A percentile compares a stretch with the other conserved stretches of the same genome.
These are phyloP conservation scores for Pluvialis apricaria DNA, from an alignment of 2,113 vertebrate genomes.

Conservation along the genomic window DNA sequence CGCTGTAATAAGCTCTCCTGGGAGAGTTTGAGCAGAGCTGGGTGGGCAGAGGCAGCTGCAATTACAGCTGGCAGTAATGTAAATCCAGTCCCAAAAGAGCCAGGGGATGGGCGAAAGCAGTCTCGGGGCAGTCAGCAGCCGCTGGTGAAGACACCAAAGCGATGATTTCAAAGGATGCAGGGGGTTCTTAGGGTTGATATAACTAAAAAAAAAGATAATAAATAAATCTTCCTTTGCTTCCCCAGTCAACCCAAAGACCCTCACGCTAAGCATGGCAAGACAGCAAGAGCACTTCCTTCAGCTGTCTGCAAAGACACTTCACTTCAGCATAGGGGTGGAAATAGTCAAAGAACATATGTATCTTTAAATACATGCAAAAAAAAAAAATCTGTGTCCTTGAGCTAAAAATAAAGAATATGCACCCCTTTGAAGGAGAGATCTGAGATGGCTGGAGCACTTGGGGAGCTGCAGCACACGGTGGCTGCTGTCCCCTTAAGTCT, in stretches of 20 bases:
- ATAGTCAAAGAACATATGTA: neutral
- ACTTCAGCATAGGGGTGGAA: neutral
- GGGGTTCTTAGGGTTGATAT: neutral
- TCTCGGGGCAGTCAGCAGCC: rapidly evolving
- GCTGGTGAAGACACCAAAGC: neutral
- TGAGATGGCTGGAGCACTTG: neutral
- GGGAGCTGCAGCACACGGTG: neutral
- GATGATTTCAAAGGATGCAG: neutral
- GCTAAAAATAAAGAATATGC: neutral
- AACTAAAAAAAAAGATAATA: neutral
- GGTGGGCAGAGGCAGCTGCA: neutral
- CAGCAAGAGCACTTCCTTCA: neutral
- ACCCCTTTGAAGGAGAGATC: neutral
- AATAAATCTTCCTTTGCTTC: neutral
- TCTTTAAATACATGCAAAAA: neutral
- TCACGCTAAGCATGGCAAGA: rapidly evolving
- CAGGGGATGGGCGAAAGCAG: neutral
- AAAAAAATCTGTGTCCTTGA: neutral
- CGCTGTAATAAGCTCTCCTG: neutral
- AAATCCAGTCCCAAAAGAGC: neutral
- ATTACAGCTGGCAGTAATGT: neutral
- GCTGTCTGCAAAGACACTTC: neutral
- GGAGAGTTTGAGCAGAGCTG: neutral
- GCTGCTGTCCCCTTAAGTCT: neutral
- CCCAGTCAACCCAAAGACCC: neutral